A percentile compares a stretch with the other conserved stretches of the same genome.
Conservation (phyloP, 2,113 vertebrate species). For the Ammodytes marinus region DNA sequence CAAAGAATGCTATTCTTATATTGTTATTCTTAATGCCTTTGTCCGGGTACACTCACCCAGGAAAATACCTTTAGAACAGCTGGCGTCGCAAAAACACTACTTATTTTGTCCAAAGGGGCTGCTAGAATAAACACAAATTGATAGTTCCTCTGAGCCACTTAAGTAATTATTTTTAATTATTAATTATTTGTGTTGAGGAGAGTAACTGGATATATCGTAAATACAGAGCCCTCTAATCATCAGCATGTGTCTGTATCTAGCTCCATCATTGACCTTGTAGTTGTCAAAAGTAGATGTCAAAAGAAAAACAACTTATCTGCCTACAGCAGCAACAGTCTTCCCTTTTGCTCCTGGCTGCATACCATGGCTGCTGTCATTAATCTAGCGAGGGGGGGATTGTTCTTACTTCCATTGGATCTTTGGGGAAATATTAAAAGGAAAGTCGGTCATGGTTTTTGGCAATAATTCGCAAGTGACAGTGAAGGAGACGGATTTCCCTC, state of each 20-base stretch:
- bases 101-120: no score
- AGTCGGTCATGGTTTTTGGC: slow-evolving; percentile 64
- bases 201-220: not conserved
- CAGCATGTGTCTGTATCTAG: not conserved
- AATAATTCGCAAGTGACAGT: slow-evolving; percentile 79
- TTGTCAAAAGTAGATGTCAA: slow-evolving; percentile 65
- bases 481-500: slow-evolving; percentile 79
- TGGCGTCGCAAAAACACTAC: no score
- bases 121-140: no score
- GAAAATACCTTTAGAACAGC: no score
- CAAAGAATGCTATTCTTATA: no score
- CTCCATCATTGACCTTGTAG: slow-evolving; percentile 64
- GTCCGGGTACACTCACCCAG: no score
- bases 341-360: slow-evolving; percentile 46
- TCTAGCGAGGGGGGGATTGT: slow-evolving; percentile 51
- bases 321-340: slow-evolving; percentile 43
- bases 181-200: no score
- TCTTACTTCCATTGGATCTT: slow-evolving; percentile 71
- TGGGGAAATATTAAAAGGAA: slow-evolving; percentile 82
- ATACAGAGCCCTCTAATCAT: slow-evolving; percentile 15
- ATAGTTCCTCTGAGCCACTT: no score
- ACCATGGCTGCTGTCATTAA: slow-evolving; percentile 59
- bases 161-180: no score
- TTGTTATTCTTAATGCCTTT: no score
- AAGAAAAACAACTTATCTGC: slow-evolving; percentile 61